Evolutionary conservation across 2,797 vertebrate species (phyloP).

Genomic region (Ammospiza maritima): DNA sequence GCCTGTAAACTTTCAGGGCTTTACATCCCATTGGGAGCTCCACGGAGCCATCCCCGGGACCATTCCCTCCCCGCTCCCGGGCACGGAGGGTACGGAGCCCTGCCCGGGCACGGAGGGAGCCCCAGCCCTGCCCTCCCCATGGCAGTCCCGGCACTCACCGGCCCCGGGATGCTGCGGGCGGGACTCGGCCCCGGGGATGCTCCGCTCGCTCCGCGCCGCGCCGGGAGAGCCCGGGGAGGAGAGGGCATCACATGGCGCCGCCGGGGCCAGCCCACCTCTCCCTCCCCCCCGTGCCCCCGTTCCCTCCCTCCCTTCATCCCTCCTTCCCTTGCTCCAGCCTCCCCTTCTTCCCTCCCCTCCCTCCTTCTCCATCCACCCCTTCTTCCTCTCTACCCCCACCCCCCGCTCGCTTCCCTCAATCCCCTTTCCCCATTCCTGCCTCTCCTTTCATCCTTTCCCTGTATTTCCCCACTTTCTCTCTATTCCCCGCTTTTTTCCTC

Average conservation of each 20-base stretch:
- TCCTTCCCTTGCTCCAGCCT: background rate
- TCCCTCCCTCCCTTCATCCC: background rate
- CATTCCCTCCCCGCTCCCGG: background rate
- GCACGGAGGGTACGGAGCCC: background rate
- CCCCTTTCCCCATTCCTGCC: background rate
- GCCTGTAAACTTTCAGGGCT: constrained; percentile 12
- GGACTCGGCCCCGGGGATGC: background rate
- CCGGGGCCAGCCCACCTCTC: constrained; percentile 40
- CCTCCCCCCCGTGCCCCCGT: background rate
- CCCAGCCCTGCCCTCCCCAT: too few relatives aligned
- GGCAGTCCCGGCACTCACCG: background rate
- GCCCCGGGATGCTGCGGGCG: background rate
- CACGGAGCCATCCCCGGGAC: rapidly evolving
- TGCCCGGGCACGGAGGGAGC: too few relatives aligned
- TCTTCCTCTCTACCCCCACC: background rate
- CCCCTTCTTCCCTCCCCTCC: background rate
- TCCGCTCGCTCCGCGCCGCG: background rate
- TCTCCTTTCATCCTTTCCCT: background rate
- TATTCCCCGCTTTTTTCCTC: rapidly evolving
- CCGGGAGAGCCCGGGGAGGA: constrained; percentile 20
- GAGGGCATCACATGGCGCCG: constrained; percentile 50
- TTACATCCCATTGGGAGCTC: background rate
- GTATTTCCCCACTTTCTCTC: background rate
- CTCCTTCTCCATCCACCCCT: background rate
- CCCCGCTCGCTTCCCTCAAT: background rate